phyloP scores from a whole-genome alignment of 2,113 vertebrate species.

The Cephalopterus ornatus region DNA sequence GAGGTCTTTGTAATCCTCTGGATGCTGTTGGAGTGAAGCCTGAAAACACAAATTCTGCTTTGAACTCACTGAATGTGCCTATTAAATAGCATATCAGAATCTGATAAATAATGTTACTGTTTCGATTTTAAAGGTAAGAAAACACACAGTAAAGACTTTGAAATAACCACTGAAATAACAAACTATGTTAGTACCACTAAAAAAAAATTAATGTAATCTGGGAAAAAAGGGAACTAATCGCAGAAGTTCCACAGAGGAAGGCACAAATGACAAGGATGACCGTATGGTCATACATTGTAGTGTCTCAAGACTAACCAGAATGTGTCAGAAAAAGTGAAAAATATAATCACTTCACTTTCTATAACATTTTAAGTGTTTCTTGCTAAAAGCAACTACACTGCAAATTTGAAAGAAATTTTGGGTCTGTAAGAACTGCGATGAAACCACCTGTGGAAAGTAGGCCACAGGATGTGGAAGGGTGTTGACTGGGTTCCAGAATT shows the following conservation, averaged over 20 bases:
- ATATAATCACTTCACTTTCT: background rate
- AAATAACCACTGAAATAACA: background rate
- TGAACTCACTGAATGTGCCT: background rate
- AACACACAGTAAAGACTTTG: background rate
- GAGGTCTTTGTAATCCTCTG: background rate
- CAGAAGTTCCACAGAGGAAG: background rate
- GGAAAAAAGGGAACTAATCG: background rate
- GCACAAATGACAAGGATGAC: background rate
- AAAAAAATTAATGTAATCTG: background rate
- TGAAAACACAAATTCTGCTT: constrained; percentile 19
- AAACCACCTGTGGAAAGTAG: background rate
- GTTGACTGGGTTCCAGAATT: background rate
- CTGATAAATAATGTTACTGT: background rate
- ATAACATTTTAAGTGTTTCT: background rate
- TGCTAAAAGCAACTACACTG: background rate
- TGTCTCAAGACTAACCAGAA: background rate
- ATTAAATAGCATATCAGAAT: background rate
- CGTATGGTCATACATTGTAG: accelerated
- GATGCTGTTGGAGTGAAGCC: background rate
- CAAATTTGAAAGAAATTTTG: background rate
- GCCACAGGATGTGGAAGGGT: accelerated
- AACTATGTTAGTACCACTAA: background rate
- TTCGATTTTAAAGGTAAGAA: background rate
- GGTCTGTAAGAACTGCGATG: background rate
- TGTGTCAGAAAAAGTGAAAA: background rate